A percentile compares a stretch with the other conserved stretches of the same genome.
phyloP scores from a whole-genome alignment of 2,888 invertebrate species.

The Drosophila kambysellisi region DNA sequence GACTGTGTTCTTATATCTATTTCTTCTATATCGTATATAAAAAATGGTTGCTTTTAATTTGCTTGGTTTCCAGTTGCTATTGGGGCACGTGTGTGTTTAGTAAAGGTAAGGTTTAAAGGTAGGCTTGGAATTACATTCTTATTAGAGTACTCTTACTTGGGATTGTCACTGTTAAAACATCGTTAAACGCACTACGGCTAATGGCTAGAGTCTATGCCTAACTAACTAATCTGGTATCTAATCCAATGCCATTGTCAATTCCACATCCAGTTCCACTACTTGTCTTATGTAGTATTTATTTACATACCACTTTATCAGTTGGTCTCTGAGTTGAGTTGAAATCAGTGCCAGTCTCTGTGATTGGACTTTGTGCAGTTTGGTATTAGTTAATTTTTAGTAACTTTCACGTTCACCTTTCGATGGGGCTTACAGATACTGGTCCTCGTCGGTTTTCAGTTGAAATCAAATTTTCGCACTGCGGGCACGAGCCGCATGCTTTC shows the following conservation, averaged over 20 bases:
- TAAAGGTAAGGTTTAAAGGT: constrained; percentile 29
- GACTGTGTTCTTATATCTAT: constrained; percentile 22
- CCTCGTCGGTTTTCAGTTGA: constrained; percentile 72
- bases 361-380: constrained; percentile 4
- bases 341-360: neutral
- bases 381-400: constrained; percentile 34
- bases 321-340: constrained; percentile 15
- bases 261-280: constrained; percentile 13
- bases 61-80: constrained; percentile 22
- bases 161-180: constrained; percentile 72
- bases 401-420: constrained; percentile 55
- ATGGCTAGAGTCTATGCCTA: constrained; percentile 30
- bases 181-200: constrained; percentile 53
- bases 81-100: constrained; percentile 72
- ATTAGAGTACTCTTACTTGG: constrained; percentile 56
- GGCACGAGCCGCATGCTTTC: constrained; percentile 79
- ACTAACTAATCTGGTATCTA: constrained; percentile 18
- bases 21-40: constrained; percentile 30
- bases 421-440: constrained; percentile 72
- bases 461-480: constrained; percentile 84
- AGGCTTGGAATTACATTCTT: constrained; percentile 53
- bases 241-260: constrained; percentile 30
- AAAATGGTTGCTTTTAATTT: constrained; percentile 38
- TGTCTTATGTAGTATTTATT: constrained; percentile 18
- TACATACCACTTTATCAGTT: constrained; percentile 34